Evolutionary conservation across 2,797 vertebrate species (phyloP).

Genomic region (Linurgus olivaceus): DNA sequence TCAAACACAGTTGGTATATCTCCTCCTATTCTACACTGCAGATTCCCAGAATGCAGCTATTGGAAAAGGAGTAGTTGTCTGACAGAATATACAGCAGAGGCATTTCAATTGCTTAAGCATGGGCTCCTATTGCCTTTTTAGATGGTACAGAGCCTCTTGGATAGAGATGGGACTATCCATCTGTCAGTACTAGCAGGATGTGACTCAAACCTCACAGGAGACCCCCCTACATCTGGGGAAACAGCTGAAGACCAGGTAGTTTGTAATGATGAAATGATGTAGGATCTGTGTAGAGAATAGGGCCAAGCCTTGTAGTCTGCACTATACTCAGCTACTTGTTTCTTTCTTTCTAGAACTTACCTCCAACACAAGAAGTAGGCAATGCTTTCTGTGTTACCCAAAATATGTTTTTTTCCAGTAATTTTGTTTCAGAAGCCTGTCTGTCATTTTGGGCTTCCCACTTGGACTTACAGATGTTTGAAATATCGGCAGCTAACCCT

Average conservation of each 20-base stretch:
- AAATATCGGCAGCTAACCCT: not conserved
- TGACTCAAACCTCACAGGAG: not conserved
- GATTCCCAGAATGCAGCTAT: not conserved
- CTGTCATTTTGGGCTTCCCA: not conserved
- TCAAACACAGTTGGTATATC: not conserved
- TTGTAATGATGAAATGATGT: not conserved
- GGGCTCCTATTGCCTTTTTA: not conserved
- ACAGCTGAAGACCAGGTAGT: not conserved
- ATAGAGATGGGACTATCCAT: not conserved
- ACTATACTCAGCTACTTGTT: not conserved
- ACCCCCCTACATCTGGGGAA: not conserved
- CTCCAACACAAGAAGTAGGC: not conserved
- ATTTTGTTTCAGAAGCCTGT: not conserved
- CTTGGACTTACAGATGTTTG: not conserved
- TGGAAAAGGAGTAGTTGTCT: not conserved
- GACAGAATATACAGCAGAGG: not conserved
- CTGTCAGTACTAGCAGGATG: not conserved
- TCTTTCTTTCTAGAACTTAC: not conserved
- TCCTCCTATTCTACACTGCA: not conserved
- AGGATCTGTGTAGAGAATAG: not conserved
- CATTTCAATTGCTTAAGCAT: not conserved
- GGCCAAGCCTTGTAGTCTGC: not conserved
- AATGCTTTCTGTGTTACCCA: not conserved
- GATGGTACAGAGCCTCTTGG: not conserved
- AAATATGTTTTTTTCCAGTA: not conserved